These are phyloP conservation scores for Turritopsis rubra DNA, from an alignment of 30 jellyfish, hydroid and myxozoan genomes.

Conservation along the genomic window DNA sequence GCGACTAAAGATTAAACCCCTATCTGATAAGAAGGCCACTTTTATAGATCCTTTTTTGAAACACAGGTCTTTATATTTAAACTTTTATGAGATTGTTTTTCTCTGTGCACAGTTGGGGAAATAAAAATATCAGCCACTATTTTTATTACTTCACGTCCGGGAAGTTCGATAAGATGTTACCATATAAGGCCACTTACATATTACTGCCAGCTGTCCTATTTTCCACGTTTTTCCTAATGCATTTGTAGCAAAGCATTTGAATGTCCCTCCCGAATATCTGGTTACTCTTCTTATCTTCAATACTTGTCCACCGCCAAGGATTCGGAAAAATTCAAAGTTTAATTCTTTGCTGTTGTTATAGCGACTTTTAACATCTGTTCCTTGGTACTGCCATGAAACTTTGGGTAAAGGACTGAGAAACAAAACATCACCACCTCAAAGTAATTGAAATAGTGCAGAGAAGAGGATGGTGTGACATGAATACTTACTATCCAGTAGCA, in stretches of 20 bases:
- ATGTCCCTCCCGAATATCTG: conserved; percentile 5
- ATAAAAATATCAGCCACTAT: no score
- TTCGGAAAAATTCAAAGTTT: not conserved
- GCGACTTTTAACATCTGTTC: not conserved
- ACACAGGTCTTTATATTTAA: no score
- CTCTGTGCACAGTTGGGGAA: no score
- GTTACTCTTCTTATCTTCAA: not conserved
- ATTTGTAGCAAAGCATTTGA: conserved; percentile 1
- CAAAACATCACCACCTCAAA: no score
- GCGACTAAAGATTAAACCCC: no score
- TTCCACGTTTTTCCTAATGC: not conserved
- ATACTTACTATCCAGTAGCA: not conserved
- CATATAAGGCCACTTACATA: not conserved
- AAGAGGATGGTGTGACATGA: not conserved
- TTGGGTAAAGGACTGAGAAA: conserved; percentile 7
- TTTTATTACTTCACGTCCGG: no score
- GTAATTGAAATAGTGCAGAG: no score
- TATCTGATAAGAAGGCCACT: no score
- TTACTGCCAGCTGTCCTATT: conserved; percentile 7
- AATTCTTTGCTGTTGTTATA: not conserved
- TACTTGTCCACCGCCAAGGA: not conserved
- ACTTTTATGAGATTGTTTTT: no score
- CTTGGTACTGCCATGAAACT: conserved; percentile 3
- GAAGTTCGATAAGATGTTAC: no score
- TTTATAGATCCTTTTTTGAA: no score